A percentile compares a stretch with the other conserved stretches of the same genome.
These are phyloP conservation scores for Rhabditophanes sp. DNA, from an alignment of 2,888 invertebrate species.

Conservation along the genomic window DNA sequence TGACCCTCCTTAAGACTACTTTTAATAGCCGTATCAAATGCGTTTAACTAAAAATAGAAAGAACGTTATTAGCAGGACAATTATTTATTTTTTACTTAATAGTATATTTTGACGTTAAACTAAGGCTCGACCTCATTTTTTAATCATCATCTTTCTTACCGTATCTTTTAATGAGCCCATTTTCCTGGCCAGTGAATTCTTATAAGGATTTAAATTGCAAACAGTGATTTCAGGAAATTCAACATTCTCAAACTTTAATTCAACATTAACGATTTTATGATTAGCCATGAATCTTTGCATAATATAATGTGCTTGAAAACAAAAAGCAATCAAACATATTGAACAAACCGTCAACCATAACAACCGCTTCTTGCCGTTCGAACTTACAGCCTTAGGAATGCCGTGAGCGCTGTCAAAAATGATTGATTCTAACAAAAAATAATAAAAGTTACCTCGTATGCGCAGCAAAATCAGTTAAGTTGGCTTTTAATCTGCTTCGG, in stretches of 20 bases:
- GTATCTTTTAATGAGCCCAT: slow-evolving; percentile 26
- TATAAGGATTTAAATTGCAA: slow-evolving; percentile 42
- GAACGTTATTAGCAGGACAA: slow-evolving; percentile 1
- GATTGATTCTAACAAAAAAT: slow-evolving; percentile 4
- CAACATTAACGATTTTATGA: slow-evolving; percentile 42
- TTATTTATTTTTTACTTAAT: slow-evolving; percentile 1
- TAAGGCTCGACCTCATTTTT: too few relatives aligned
- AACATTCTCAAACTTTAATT: slow-evolving; percentile 41
- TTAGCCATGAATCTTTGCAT: slow-evolving; percentile 33
- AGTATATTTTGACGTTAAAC: slow-evolving; percentile 1
- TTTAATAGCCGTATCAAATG: slow-evolving; percentile 28
- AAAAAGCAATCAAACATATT: slow-evolving; percentile 28
- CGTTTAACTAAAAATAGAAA: slow-evolving; percentile 21
- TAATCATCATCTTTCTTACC: too few relatives aligned
- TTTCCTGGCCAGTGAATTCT: slow-evolving; percentile 31
- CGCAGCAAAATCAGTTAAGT: too few relatives aligned
- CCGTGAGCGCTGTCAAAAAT: slow-evolving; percentile 39
- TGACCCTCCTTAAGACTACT: too few relatives aligned
- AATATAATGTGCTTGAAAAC: slow-evolving; percentile 33
- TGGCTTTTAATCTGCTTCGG: too few relatives aligned
- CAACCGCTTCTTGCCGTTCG: slow-evolving; percentile 17
- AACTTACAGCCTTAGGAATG: slow-evolving; percentile 35
- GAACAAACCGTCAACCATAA: slow-evolving; percentile 36
- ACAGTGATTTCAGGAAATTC: slow-evolving; percentile 39
- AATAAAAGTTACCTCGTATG: too few relatives aligned